A percentile compares a stretch with the other conserved stretches of the same genome.
Conservation (phyloP, 2,797 vertebrate genomes). For the Argyrosomus regius region DNA sequence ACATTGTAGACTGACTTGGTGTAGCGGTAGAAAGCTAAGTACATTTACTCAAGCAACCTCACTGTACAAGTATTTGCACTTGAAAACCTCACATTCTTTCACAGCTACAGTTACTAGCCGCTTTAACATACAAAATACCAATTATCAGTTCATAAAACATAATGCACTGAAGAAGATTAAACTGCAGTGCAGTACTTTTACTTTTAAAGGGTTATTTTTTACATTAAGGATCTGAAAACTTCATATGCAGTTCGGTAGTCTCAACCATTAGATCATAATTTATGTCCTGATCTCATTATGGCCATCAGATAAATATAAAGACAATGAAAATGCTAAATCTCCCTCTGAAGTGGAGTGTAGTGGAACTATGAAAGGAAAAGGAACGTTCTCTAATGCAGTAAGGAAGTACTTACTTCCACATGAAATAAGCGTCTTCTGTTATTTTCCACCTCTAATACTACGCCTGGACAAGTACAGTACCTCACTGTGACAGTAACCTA, state of each 20-base stretch:
- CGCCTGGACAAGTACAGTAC: neutral
- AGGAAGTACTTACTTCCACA: neutral
- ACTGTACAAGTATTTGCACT: no score
- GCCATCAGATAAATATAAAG: neutral
- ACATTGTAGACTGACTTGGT: no score
- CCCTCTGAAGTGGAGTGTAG: neutral
- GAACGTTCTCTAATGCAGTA: no score
- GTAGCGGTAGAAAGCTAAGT: no score
- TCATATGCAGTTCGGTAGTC: neutral
- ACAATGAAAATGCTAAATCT: neutral
- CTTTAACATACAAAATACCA: neutral
- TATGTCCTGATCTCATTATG: no score
- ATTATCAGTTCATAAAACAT: neutral
- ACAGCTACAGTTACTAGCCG: neutral
- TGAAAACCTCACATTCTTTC: neutral
- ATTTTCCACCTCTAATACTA: neutral
- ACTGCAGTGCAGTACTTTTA: neutral
- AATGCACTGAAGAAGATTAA: neutral
- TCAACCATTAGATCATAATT: neutral
- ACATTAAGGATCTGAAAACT: neutral
- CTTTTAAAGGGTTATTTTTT: neutral
- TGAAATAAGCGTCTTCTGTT: conserved; percentile 9
- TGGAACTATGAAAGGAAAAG: conserved; percentile 4
- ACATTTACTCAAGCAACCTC: no score
- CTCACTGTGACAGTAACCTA: conserved; percentile 1